Conservation (phyloP, 2,888 invertebrate genomes). For the Coenonympha glycerion region DNA sequence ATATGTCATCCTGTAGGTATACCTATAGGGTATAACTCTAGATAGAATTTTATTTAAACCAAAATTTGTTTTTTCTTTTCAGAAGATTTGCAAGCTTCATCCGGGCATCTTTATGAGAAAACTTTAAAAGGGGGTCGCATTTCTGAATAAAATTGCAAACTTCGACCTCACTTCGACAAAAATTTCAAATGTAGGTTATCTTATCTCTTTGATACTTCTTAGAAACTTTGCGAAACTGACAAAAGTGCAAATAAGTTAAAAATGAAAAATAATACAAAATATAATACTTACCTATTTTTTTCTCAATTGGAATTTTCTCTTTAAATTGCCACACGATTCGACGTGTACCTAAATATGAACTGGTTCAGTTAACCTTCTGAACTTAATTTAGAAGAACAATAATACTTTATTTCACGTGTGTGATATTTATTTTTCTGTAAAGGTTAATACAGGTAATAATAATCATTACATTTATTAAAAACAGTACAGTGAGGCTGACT, state of each 20-base stretch:
- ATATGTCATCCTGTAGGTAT: too few species aligned
- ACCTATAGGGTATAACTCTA: neutral
- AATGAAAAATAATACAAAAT: too few species aligned
- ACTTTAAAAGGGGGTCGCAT: slow-evolving; percentile 50
- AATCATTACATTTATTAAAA: slow-evolving; percentile 4
- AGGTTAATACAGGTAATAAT: slow-evolving; percentile 17
- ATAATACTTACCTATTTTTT: too few species aligned
- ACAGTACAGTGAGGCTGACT: slow-evolving; percentile 11
- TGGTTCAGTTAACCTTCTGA: neutral
- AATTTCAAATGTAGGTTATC: slow-evolving; percentile 45
- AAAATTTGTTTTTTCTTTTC: slow-evolving; percentile 23
- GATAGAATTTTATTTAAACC: slow-evolving; percentile 19
- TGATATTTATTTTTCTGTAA: slow-evolving; percentile 8
- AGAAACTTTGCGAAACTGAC: slow-evolving; percentile 8
- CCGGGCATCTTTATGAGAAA: slow-evolving; percentile 49
- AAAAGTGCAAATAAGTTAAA: slow-evolving; percentile 5
- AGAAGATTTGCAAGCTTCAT: slow-evolving; percentile 18
- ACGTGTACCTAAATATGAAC: too few species aligned
- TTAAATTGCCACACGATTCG: too few species aligned
- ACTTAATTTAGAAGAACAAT: neutral
- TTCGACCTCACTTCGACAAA: slow-evolving; percentile 63
- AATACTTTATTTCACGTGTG: neutral
- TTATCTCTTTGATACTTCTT: slow-evolving; percentile 36
- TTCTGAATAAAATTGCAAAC: slow-evolving; percentile 60
- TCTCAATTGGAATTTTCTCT: too few species aligned